Base-by-base conservation (phyloP, 2,797 vertebrate species). In the Ctenopoma kingsleyae region DNA sequence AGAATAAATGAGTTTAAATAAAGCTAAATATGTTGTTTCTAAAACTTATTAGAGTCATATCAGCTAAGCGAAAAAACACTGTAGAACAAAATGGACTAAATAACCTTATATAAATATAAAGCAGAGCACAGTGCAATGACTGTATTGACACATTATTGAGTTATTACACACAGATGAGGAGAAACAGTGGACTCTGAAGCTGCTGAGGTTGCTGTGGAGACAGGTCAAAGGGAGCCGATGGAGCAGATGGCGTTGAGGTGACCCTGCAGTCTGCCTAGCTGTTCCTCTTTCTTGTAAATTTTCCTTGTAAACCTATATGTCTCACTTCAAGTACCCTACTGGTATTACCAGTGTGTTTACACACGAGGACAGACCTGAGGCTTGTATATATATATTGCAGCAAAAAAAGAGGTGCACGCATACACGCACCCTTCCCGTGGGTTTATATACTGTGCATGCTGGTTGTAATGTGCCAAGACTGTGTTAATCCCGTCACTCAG, bases 171-270 rank as follows among this genome's bases (percentile, higher is more conserved):
- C 46, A 53, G 53, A 58, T 65, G 32, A 80, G 58, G 23, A 35
- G 44, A 41, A 78, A 35, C 68, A 58, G 67, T 35, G 43, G 48
- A 62, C 62, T 74, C 3, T 58, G 43, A 40, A 59, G 44, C 65
- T 65, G 71, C 80, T 55, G 70, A 74, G 81, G 72, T 74, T 72
- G 71, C 81, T 54, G 70, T 78, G 76, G 82, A 48, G 83, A 78
- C 5, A 38, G 85, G 82, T 91, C 84, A 89, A 74, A 85, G 70
- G 76, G 84, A 85, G 74, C 79, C 46, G 80, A 69, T 58, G 66
- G 73, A 88, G 82, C 90, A 92, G 91, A 92, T 92, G 91, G 88
- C 73, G 22, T 54, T 13, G 76, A 80, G 77, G 78, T 76, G 81
- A 92, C 80, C 71, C 87, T 61, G 81, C 83, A 76, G 80, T 78